Base-by-base conservation (phyloP, 1,140 invertebrate genomes). In the Aporrectodea caliginosa region DNA sequence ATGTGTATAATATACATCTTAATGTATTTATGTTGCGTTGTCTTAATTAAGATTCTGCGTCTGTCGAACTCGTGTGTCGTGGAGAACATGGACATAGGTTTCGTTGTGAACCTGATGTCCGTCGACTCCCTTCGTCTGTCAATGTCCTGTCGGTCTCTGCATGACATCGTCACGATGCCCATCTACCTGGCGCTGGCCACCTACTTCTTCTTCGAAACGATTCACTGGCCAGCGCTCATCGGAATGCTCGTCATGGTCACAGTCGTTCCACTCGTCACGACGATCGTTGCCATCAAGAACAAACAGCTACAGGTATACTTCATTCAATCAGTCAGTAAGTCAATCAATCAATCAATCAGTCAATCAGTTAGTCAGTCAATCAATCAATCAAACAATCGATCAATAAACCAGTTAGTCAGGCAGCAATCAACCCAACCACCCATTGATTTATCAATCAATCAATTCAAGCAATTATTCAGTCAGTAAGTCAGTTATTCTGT, bases 101-200 rank as follows among this genome's bases (percentile, higher is more conserved):
- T 68, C 68, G 68, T 78, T 2, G 58, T 34, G 29, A 78, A 78
- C 77, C 77, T 78, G 16, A 78, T 78, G 77, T 78, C 77, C n/a
- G 69, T 70, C 30, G 77, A 78, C 27, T 69, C 69, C 12, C 77
- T 70, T 2, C n/a, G 31, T 14, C 70, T 72, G 70, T 32, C n/a
- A 2, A 12, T 29, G n/a, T 12, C 32, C n/a, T 32, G n/a, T 27
- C 6, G n/a, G 70, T 72, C n/a, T 12, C 70, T 72, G 70, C 32
- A 27, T 27, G 2, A 43, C 22, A 30, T 77, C 35, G 29, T 43
- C 16, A 58, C 73, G 16, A 1, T 35, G 1, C 75, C 43, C 34
- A 43, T 77, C 32, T 29, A 31, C 75, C n/a, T 2, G 6, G n/a
- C 32, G 1, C 1, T 43, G 1, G 27, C 33, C 33, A 30, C 75